Percentiles rank a stretch among this genome's conserved stretches.
Conservation (phyloP, 2,113 vertebrate species). For the Raja brachyura region DNA sequence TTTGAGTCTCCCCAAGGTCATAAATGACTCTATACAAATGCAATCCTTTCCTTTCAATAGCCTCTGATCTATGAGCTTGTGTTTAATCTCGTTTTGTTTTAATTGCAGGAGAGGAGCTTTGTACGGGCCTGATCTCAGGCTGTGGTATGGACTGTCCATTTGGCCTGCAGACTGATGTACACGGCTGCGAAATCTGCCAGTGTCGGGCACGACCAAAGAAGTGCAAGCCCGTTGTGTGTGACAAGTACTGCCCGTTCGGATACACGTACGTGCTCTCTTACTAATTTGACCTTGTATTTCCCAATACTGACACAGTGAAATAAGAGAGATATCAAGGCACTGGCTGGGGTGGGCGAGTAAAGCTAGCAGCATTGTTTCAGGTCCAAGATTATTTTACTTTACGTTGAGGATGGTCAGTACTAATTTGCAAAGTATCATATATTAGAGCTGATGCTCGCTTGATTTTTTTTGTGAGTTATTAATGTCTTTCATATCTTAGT, state of each 20-base stretch:
- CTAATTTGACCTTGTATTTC: background rate
- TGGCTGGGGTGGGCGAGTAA: background rate
- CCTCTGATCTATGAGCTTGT: constrained; percentile 12
- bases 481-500: too few relatives aligned
- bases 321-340: background rate
- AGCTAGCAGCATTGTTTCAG: too few relatives aligned
- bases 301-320: background rate
- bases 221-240: constrained; percentile 71
- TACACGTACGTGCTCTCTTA: constrained; percentile 65
- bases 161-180: constrained; percentile 68
- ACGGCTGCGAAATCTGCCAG: constrained; percentile 73
- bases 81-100: constrained; percentile 42
- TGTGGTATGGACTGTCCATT: constrained; percentile 72
- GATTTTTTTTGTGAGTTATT: background rate
- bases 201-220: constrained; percentile 74
- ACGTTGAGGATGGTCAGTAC: background rate
- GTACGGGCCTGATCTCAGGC: constrained; percentile 58
- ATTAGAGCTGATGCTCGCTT: background rate
- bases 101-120: constrained; percentile 69
- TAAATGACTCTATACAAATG: background rate
- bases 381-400: background rate
- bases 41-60: background rate
- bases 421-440: background rate
- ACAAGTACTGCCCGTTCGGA: constrained; percentile 76
- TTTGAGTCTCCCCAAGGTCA: background rate